phyloP scores from a whole-genome alignment of 2,888 invertebrate species.

The Dermolepida albohirtum region DNA sequence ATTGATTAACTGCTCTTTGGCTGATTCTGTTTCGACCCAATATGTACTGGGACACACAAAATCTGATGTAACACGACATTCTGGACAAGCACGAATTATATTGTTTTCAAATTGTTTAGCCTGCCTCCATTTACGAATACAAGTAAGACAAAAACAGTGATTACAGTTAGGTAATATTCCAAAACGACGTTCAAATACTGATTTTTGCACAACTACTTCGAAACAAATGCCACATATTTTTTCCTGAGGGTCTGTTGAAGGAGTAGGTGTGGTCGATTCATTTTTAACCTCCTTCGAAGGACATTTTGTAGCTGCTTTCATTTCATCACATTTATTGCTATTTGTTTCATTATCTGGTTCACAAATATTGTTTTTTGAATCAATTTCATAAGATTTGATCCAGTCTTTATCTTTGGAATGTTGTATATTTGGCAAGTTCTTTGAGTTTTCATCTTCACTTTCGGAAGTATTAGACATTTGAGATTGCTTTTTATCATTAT shows the following conservation, averaged over 20 bases:
- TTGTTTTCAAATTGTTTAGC: conserved; percentile 83
- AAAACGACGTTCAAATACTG: conserved; percentile 76
- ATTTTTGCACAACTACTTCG: conserved; percentile 79
- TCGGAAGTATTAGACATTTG: conserved; percentile 43
- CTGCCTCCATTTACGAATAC: conserved; percentile 86
- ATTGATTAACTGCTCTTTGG: conserved; percentile 80
- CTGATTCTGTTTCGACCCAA: conserved; percentile 86
- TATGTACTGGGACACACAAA: conserved; percentile 87
- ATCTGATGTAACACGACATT: conserved; percentile 84
- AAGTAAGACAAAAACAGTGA: conserved; percentile 85
- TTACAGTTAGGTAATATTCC: conserved; percentile 87
- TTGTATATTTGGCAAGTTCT: conserved; percentile 38
- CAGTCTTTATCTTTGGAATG: conserved; percentile 58
- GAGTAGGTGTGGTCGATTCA: conserved; percentile 86
- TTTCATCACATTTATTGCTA: conserved; percentile 1
- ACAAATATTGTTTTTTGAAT: conserved; percentile 52
- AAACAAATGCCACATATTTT: conserved; percentile 89
- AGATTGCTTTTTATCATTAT: conserved; percentile 29
- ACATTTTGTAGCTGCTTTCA: conserved; percentile 39
- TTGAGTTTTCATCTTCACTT: conserved; percentile 36
- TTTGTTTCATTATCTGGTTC: conserved; percentile 1
- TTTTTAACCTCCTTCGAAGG: conserved; percentile 55
- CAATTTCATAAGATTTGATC: conserved; percentile 69
- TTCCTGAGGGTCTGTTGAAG: conserved; percentile 79
- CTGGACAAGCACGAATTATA: conserved; percentile 84